A percentile compares a stretch with the other conserved stretches of the same genome.
Conservation (phyloP, 2,113 vertebrate genomes). For the Pan paniscus region DNA sequence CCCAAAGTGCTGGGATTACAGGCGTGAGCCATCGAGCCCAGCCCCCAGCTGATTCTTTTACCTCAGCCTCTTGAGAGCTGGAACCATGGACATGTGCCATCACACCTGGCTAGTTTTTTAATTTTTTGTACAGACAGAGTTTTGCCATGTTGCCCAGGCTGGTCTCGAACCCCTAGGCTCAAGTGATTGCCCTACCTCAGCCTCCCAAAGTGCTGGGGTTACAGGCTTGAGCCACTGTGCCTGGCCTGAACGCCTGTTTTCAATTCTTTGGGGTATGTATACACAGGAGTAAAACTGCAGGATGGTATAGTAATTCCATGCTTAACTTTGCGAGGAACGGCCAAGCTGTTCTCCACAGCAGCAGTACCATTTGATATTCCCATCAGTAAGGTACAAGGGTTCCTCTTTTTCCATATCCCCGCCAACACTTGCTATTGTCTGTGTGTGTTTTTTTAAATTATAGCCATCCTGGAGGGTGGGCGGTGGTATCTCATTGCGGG, state of each 20-base stretch:
- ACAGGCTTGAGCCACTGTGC: background rate
- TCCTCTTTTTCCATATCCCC: background rate
- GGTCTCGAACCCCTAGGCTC: background rate
- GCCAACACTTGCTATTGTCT: background rate
- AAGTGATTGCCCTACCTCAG: background rate
- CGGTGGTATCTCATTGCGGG: background rate
- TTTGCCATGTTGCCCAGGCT: background rate
- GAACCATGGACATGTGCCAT: too few relatives aligned
- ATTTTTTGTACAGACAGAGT: too few relatives aligned
- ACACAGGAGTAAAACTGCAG: background rate
- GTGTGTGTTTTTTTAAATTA: background rate
- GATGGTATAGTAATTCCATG: background rate
- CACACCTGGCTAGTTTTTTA: too few relatives aligned
- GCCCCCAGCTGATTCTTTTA: too few relatives aligned
- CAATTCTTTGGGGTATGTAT: background rate
- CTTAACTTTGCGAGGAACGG: background rate
- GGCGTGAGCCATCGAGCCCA: too few relatives aligned
- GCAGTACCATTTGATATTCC: background rate
- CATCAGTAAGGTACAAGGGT: background rate
- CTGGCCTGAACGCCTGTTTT: background rate
- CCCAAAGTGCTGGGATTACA: too few relatives aligned
- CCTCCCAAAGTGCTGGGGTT: background rate
- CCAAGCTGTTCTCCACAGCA: accelerated
- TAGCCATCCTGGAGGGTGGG: background rate
- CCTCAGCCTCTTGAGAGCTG: too few relatives aligned